A percentile compares a stretch with the other conserved stretches of the same genome.
phyloP scores from a whole-genome alignment of 2,113 vertebrate species.

The Hystrix cristata region DNA sequence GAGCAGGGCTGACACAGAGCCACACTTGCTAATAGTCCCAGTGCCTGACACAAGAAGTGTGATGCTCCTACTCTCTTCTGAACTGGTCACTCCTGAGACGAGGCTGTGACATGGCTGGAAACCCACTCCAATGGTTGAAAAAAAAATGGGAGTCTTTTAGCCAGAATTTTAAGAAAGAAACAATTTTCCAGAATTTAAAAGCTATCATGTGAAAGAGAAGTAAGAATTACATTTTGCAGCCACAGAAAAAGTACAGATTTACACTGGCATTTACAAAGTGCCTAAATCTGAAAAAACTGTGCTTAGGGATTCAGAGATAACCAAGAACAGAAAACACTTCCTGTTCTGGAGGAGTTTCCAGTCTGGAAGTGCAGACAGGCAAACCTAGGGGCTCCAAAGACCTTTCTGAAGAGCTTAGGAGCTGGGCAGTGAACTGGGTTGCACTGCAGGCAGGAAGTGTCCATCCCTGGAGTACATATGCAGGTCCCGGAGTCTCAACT shows the following conservation, averaged over 20 bases:
- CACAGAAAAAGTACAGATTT: neutral
- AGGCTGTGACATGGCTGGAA: neutral
- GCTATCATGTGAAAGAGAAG: neutral
- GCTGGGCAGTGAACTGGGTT: neutral
- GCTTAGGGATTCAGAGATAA: neutral
- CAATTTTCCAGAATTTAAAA: neutral
- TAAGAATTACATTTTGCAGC: neutral
- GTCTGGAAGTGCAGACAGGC: neutral
- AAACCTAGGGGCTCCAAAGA: neutral
- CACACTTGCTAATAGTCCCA: neutral
- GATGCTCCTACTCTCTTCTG: neutral
- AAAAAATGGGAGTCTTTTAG: neutral
- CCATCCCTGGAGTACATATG: neutral
- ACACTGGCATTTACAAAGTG: neutral
- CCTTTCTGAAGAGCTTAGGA: neutral
- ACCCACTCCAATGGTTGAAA: neutral
- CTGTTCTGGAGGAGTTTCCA: neutral
- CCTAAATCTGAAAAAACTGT: neutral
- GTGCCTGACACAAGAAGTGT: neutral
- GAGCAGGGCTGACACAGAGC: too few species aligned
- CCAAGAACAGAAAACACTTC: neutral
- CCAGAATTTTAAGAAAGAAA: neutral
- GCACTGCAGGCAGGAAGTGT: fast-evolving
- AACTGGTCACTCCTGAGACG: neutral
- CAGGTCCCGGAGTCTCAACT: neutral